Conservation (phyloP, 2,113 vertebrate species). For the Regulus satrapa region DNA sequence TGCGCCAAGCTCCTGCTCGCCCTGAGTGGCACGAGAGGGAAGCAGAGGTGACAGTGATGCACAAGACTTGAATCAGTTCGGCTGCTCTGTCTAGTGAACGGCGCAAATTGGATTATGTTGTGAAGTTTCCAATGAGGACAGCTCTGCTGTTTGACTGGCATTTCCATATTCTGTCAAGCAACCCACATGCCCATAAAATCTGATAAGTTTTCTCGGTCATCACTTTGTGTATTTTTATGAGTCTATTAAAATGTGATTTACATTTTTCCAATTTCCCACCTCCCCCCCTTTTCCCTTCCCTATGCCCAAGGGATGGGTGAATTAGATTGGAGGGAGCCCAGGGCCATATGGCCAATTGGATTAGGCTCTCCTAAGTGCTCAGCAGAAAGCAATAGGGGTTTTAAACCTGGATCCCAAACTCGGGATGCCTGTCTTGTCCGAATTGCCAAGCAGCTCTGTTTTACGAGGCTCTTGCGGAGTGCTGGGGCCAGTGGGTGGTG, state of each 20-base stretch:
- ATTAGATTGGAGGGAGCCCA: slow-evolving; percentile 50
- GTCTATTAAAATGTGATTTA: slow-evolving; percentile 68
- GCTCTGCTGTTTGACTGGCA: slow-evolving; percentile 36
- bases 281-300: neutral
- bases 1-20: rapidly evolving
- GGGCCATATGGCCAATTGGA: slow-evolving; percentile 59
- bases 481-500: rapidly evolving
- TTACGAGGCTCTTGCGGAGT: neutral
- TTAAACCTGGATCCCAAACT: neutral
- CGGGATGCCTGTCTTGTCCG: neutral
- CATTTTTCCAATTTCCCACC: slow-evolving; percentile 49
- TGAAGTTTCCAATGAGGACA: neutral
- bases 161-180: slow-evolving; percentile 46
- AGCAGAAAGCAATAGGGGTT: neutral
- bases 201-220: slow-evolving; percentile 53
- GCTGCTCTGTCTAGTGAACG: neutral
- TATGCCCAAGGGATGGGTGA: slow-evolving; percentile 22
- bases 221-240: slow-evolving; percentile 65
- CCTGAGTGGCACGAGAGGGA: neutral
- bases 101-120: slow-evolving; percentile 13
- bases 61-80: neutral
- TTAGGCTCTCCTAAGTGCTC: slow-evolving; percentile 41
- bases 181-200: slow-evolving; percentile 43
- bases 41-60: slow-evolving; percentile 22
- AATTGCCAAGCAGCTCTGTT: neutral